These are phyloP conservation scores for Drosophila setifemur DNA, from an alignment of 1,140 invertebrate species.

Conservation along the genomic window DNA sequence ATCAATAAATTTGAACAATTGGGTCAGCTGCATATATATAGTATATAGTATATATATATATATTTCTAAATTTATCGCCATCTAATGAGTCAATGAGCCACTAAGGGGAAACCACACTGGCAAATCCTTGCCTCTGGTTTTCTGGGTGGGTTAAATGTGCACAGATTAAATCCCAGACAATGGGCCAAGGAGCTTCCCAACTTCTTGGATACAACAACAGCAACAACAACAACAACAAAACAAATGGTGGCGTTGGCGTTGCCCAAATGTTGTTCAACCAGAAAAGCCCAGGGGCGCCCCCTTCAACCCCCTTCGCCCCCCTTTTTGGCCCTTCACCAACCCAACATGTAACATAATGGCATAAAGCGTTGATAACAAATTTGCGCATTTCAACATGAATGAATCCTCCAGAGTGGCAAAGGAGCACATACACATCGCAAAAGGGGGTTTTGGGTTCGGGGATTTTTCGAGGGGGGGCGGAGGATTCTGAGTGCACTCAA, in stretches of 20 bases:
- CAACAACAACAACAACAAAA: too few species aligned
- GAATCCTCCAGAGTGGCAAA: constrained; percentile 71
- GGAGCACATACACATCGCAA: constrained; percentile 11
- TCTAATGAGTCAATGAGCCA: constrained; percentile 66
- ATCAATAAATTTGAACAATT: too few species aligned
- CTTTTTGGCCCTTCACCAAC: too few species aligned
- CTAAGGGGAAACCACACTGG: constrained; percentile 32
- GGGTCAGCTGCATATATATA: too few species aligned
- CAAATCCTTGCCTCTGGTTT: neutral
- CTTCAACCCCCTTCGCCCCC: too few species aligned
- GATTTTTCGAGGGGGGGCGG: neutral
- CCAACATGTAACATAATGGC: constrained; percentile 76
- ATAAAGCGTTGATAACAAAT: constrained; percentile 82
- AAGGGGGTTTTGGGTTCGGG: neutral
- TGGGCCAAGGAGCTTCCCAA: constrained; percentile 14
- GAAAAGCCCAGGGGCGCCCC: neutral
- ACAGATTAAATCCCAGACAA: constrained; percentile 48
- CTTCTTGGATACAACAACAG: constrained; percentile 10
- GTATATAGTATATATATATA: too few species aligned
- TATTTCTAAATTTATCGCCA: constrained; percentile 50
- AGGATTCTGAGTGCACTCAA: constrained; percentile 30
- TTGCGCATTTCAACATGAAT: constrained; percentile 82
- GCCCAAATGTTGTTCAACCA: constrained; percentile 48
- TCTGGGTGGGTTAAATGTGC: neutral
- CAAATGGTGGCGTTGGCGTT: constrained; percentile 58